Evolutionary conservation across 1,140 invertebrate species (phyloP), one percentile per base, ranked within the genome.

Genomic region (Maniola jurtina): DNA sequence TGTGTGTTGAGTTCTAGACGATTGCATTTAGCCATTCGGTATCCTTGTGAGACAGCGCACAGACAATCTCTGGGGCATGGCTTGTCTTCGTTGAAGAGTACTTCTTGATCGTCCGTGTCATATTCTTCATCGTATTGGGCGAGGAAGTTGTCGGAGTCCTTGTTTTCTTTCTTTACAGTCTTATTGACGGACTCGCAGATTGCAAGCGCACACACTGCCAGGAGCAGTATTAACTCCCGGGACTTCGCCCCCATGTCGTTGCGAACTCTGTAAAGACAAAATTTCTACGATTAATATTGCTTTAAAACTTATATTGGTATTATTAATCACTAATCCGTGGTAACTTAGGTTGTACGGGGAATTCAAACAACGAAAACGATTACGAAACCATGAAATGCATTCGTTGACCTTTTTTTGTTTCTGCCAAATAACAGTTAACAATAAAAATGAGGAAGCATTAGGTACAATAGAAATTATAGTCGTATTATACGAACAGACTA

Each of bases 1-100:
- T 93, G 93, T 33, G 88, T 92, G 48, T 91, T 92, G 33, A 91
- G 68, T 84, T 93, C 92, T 64, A 93, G 76, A 64, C 92, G 88
- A 68, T 85, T 91, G 81, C 91, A 92, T 72, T 84, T 90, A 34
- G 91, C 91, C 70, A 87, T 87, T 71, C 81, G 84, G 75, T 88
- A 88, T 76, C 83, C 84, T 66, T 87, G 84, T 59, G 84, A 86
- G 71, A 84, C 80, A 73, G 80, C 86, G 75, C 91, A 92, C 72
- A 90, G 80, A 77, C 91, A 92, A 71, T 92, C 89, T 71, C 91
- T 86, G 38, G 91, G 90, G 72, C 91, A 92, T 16, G 91, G 88
- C 54, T 80, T 87, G 75, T 91, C 87, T 70, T 91, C 86, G 68
- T 79, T 91, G 73, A 87, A 91, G 36, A 91, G 81, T n/a, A 90